Percentiles rank a stretch among this genome's conserved stretches.
phyloP scores from a whole-genome alignment of 1,140 invertebrate genomes.

The Neelides sp. region DNA sequence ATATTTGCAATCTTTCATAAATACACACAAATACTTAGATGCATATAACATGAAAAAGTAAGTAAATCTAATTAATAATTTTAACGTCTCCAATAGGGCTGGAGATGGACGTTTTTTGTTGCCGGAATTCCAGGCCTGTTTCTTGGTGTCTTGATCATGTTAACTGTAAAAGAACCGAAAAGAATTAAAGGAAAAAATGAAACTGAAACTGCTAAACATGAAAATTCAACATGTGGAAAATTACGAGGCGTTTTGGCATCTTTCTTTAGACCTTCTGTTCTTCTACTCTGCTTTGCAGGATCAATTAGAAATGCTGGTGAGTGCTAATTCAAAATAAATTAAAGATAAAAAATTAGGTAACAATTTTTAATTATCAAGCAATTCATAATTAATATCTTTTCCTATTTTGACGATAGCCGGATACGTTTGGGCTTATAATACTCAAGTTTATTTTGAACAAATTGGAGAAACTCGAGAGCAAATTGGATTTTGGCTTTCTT shows the following conservation, averaged over 20 bases:
- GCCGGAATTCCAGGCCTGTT: constrained; percentile 37
- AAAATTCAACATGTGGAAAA: constrained; percentile 10
- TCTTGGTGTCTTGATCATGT: constrained; percentile 35
- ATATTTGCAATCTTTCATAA: too few species aligned
- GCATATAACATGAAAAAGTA: too few species aligned
- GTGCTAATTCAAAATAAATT: neutral
- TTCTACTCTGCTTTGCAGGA: constrained; percentile 26
- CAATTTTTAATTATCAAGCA: neutral
- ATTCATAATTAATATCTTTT: too few species aligned
- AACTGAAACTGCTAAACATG: neutral
- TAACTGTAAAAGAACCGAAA: constrained; percentile 37
- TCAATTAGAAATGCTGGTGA: constrained; percentile 30
- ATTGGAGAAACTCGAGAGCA: constrained; percentile 34
- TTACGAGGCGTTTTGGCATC: constrained; percentile 5
- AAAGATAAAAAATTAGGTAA: neutral
- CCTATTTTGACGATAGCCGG: constrained; percentile 33
- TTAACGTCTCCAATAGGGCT: constrained; percentile 31
- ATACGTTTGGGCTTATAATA: constrained; percentile 41
- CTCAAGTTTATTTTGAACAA: constrained; percentile 37
- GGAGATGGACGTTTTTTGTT: constrained; percentile 39
- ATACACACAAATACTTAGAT: too few species aligned
- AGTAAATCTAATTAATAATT: neutral
- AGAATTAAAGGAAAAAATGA: constrained; percentile 15
- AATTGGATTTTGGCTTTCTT: constrained; percentile 37
- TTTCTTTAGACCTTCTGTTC: constrained; percentile 21